These are phyloP conservation scores for Megamerina dolium DNA, from an alignment of 2,888 invertebrate species.

Conservation along the genomic window DNA sequence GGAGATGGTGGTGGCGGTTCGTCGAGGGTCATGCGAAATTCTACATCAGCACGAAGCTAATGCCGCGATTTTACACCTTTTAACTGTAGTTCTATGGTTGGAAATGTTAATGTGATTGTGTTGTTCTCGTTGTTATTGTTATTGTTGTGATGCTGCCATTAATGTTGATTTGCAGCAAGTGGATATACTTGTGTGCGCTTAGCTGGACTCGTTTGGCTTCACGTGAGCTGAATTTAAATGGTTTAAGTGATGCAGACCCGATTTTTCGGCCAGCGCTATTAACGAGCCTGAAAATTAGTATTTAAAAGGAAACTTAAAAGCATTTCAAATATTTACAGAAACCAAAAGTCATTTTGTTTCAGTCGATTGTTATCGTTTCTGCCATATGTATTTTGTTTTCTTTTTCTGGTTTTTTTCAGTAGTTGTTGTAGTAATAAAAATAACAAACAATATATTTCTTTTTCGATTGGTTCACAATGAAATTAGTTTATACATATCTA, in stretches of 20 bases:
- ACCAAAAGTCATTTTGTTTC: too few species aligned
- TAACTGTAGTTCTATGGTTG: conserved; percentile 4
- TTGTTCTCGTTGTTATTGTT: not conserved
- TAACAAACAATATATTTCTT: too few species aligned
- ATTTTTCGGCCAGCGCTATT: conserved; percentile 9
- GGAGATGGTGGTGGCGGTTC: not conserved
- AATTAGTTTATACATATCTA: too few species aligned
- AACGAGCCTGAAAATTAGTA: conserved; percentile 17
- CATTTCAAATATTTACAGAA: too few species aligned
- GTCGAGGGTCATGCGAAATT: not conserved
- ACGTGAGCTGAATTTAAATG: conserved; percentile 10
- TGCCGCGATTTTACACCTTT: conserved; percentile 5
- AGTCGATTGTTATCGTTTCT: too few species aligned
- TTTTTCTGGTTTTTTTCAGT: too few species aligned
- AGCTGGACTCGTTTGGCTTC: conserved; percentile 3
- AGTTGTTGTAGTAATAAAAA: too few species aligned
- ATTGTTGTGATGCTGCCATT: not conserved
- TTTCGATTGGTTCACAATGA: too few species aligned
- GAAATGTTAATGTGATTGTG: conserved; percentile 7
- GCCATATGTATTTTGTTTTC: too few species aligned
- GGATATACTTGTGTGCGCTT: conserved; percentile 6
- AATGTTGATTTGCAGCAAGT: not conserved
- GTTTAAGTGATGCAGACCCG: conserved; percentile 1
- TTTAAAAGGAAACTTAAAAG: conserved; percentile 2
- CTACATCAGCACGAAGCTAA: not conserved